Percentiles rank a stretch among this genome's conserved stretches.
These are phyloP conservation scores for Hyaena hyaena DNA, from an alignment of 2,113 vertebrate species.

Conservation along the genomic window DNA sequence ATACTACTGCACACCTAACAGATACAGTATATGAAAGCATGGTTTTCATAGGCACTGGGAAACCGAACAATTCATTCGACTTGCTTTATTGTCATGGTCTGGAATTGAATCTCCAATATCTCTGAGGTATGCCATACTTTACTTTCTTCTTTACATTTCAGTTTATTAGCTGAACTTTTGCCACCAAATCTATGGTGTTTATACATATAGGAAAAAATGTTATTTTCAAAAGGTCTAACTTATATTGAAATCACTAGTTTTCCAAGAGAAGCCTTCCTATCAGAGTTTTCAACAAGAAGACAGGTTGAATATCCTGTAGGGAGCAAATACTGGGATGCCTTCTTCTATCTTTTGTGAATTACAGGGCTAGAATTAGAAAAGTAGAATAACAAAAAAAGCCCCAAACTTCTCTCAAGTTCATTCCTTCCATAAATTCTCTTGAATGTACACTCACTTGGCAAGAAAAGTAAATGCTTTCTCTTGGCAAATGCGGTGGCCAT, in stretches of 20 bases:
- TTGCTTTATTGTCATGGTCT: background rate
- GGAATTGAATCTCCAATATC: background rate
- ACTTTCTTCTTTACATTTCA: background rate
- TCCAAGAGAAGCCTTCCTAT: background rate
- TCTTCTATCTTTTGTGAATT: background rate
- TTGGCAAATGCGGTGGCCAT: background rate
- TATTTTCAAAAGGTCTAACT: background rate
- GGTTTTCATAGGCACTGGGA: background rate
- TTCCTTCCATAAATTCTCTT: background rate
- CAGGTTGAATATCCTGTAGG: background rate
- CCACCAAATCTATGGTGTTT: background rate
- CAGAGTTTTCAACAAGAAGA: background rate
- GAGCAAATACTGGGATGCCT: background rate
- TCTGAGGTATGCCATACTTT: background rate
- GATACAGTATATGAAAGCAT: background rate
- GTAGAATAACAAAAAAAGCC: background rate
- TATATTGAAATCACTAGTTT: background rate
- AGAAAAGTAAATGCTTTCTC: background rate
- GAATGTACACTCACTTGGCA: background rate
- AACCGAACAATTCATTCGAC: background rate
- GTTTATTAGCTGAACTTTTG: background rate
- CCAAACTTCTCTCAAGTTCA: background rate
- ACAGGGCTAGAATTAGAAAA: background rate
- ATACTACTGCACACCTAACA: background rate
- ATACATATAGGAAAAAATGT: background rate